Evolutionary conservation across 2,113 vertebrate genomes (phyloP).

Genomic region (Mystacornis crossleyi): DNA sequence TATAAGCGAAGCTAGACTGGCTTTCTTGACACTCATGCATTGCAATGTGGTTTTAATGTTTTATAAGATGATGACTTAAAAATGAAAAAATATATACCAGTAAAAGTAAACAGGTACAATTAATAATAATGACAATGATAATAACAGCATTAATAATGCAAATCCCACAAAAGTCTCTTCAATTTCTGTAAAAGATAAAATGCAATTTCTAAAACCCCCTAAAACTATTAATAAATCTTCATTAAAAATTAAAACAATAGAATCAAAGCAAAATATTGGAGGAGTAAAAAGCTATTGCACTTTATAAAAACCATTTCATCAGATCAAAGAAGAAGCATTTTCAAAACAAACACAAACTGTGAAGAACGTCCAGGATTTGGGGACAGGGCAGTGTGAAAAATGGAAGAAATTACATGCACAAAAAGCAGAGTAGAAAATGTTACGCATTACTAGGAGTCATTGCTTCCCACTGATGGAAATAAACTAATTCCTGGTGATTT

Average conservation of each 20-base stretch:
- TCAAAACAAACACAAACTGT: neutral
- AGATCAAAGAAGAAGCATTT: neutral
- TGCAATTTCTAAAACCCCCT: neutral
- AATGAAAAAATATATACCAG: neutral
- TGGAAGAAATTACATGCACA: neutral
- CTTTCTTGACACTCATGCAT: neutral
- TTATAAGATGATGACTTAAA: neutral
- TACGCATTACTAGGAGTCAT: neutral
- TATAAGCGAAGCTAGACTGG: neutral
- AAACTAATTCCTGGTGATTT: neutral
- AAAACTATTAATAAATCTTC: constrained; percentile 20
- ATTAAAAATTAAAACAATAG: constrained; percentile 46
- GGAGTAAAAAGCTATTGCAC: neutral
- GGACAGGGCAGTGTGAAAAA: neutral
- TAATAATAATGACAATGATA: neutral
- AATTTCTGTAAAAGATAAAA: neutral
- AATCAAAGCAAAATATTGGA: neutral
- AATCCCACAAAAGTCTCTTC: neutral
- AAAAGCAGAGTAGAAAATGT: neutral
- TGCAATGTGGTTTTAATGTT: neutral
- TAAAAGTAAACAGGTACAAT: constrained; percentile 27
- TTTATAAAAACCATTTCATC: neutral
- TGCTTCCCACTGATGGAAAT: neutral
- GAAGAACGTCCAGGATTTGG: neutral
- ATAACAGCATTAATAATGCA: constrained; percentile 50